Conservation (phyloP, 1,140 invertebrate genomes). For the Asobara japonica region DNA sequence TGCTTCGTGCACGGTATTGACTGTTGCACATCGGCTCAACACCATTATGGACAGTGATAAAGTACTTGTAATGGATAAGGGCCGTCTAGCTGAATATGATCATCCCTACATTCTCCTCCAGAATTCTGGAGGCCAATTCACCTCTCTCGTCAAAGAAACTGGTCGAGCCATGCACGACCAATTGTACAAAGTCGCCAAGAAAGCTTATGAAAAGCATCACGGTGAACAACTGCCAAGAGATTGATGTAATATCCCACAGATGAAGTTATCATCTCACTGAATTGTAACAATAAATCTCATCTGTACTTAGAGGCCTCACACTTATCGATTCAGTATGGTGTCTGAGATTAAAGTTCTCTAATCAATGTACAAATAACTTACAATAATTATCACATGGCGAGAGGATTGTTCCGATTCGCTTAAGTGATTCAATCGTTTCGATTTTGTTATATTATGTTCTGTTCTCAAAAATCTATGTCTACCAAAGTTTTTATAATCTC, state of each 20-base stretch:
- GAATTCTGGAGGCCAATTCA: slow-evolving; percentile 67
- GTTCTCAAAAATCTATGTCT: background rate
- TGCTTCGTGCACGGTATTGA: slow-evolving; percentile 70
- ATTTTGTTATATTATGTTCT: background rate
- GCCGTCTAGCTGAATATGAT: slow-evolving; percentile 69
- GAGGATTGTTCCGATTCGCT: background rate
- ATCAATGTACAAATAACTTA: background rate
- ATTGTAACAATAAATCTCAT: no score
- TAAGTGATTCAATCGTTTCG: background rate
- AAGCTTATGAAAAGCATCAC: slow-evolving; percentile 43
- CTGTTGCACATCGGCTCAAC: slow-evolving; percentile 74
- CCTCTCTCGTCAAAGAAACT: slow-evolving; percentile 74
- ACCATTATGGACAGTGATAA: slow-evolving; percentile 69
- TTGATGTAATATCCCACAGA: background rate
- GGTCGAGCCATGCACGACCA: slow-evolving; percentile 67
- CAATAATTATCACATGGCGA: no score
- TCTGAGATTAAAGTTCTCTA: background rate
- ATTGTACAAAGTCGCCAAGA: slow-evolving; percentile 55
- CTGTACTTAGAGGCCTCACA: background rate
- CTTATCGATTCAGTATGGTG: background rate
- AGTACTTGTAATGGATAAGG: slow-evolving; percentile 74
- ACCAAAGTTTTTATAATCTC: background rate
- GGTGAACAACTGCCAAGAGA: background rate
- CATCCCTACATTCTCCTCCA: slow-evolving; percentile 70
- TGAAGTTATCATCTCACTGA: no score